phyloP scores from a whole-genome alignment of 2,797 vertebrate genomes.

The Sebastes diploproa region DNA sequence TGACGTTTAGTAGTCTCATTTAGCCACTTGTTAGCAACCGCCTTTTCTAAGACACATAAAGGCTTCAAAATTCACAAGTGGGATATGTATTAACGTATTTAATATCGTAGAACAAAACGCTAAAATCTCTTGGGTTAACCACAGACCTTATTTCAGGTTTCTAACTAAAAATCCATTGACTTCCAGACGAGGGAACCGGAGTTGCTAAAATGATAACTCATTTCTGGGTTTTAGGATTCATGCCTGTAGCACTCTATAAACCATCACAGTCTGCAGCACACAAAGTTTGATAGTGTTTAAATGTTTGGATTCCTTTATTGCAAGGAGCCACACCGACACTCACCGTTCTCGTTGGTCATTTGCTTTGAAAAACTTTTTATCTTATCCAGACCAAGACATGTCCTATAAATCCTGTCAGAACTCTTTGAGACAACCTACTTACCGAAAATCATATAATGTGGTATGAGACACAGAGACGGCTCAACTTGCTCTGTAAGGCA shows the following conservation, averaged over 20 bases:
- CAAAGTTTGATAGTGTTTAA: neutral
- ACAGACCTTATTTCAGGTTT: no score
- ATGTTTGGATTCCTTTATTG: neutral
- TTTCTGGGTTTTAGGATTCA: no score
- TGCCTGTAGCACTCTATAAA: neutral
- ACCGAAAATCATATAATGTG: neutral
- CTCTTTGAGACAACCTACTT: constrained; percentile 5
- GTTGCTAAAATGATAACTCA: no score
- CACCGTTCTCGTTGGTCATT: neutral
- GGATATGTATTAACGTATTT: no score
- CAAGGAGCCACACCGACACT: neutral
- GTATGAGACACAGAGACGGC: neutral
- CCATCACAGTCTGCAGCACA: neutral
- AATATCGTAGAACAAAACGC: no score
- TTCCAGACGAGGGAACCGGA: no score
- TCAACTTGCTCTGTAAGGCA: neutral
- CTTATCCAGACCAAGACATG: neutral
- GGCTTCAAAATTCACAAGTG: no score
- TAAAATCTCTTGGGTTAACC: no score
- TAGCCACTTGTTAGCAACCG: no score
- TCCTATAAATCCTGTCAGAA: neutral
- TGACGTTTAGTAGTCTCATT: no score
- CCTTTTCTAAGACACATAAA: no score
- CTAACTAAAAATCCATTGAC: no score
- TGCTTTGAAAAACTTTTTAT: neutral